These are phyloP conservation scores for Zonitis immaculata DNA, from an alignment of 2,888 invertebrate genomes.

Conservation along the genomic window DNA sequence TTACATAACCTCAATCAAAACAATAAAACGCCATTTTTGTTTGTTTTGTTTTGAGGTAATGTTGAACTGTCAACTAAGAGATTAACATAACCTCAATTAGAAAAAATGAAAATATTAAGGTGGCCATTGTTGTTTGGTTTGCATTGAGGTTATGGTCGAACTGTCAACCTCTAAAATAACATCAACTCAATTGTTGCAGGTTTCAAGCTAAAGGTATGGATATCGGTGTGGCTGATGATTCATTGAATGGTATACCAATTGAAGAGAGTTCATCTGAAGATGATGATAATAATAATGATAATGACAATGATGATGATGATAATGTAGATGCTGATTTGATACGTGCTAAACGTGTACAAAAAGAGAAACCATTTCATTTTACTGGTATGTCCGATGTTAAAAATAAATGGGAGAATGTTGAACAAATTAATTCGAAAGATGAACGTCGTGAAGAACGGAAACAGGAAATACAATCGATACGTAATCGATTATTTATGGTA, in stretches of 20 bases:
- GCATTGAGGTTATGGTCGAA: too few species aligned
- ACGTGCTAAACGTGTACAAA: slow-evolving; percentile 54
- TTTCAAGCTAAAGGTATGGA: slow-evolving; percentile 82
- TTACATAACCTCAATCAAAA: too few species aligned
- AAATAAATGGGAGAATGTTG: slow-evolving; percentile 74
- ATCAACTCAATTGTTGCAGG: too few species aligned
- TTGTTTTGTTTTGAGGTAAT: too few species aligned
- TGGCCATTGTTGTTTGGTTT: too few species aligned
- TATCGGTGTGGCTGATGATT: slow-evolving; percentile 71
- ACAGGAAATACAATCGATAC: slow-evolving; percentile 82
- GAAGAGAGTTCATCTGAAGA: slow-evolving; percentile 68
- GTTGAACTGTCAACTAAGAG: too few species aligned
- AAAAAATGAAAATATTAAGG: too few species aligned
- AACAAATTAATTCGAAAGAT: slow-evolving; percentile 55
- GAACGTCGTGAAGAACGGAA: slow-evolving; percentile 76
- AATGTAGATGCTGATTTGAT: slow-evolving; percentile 62
- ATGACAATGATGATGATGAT: slow-evolving; percentile 50
- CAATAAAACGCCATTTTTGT: too few species aligned
- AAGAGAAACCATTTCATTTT: slow-evolving; percentile 74
- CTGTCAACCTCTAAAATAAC: too few species aligned
- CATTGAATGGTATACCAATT: slow-evolving; percentile 67
- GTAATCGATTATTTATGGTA: slow-evolving; percentile 79
- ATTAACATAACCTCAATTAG: too few species aligned
- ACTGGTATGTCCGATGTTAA: slow-evolving; percentile 81
- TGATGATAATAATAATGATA: slow-evolving; percentile 58